Base-by-base conservation (phyloP, 2,888 invertebrate species). In the Xylota segnis region DNA sequence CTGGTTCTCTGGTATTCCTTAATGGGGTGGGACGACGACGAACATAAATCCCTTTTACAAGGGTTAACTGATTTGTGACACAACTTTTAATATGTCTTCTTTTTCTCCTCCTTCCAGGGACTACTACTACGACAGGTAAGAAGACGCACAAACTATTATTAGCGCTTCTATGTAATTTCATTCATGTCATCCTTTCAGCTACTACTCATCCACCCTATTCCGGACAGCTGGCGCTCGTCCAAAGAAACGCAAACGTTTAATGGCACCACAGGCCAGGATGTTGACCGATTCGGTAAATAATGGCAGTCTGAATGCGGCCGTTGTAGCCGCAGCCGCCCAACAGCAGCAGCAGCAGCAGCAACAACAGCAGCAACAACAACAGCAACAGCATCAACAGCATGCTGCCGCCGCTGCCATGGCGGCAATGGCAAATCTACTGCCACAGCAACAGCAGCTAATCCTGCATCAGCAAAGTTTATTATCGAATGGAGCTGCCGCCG, bases 111-210 rank as follows among this genome's bases (percentile, higher is more conserved):
- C 88, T 92, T 92, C 70, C 93, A 94, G 94, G 94, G 94, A 94
- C 89, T 94, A 94, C 90, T 94, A 94, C 91, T 94, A 94, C 89
- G 94, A 94, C 91, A 94, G 93, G 93, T 93, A 90, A 91, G 92
- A 89, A 47, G 32, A 23, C 12, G 0, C 16, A 9, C n/a, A 6
- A 16, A 23, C 7, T 16, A 34, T 34, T 27, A 4, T 23, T 5
- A 6, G 16, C 5, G 37, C 23, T 14, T 40, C 10, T 50, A 16
- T 14, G 10, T 10, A 14, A 61, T 32, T 34, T 52, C 32, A 23
- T 40, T 45, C 2, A 5, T 14, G 10, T 77, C 27, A 32, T 14
- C 7, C 16, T 34, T 79, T 34, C 52, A 89, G 92, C 89, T 92
- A 92, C 89, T 92, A 91, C 89, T 91, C 92, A 14, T 92, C 92